Evolutionary conservation across 35 echinoderm and acorn worm species (phyloP), one percentile per base, ranked within the genome.

Genomic region (Heliocidaris tuberculata): DNA sequence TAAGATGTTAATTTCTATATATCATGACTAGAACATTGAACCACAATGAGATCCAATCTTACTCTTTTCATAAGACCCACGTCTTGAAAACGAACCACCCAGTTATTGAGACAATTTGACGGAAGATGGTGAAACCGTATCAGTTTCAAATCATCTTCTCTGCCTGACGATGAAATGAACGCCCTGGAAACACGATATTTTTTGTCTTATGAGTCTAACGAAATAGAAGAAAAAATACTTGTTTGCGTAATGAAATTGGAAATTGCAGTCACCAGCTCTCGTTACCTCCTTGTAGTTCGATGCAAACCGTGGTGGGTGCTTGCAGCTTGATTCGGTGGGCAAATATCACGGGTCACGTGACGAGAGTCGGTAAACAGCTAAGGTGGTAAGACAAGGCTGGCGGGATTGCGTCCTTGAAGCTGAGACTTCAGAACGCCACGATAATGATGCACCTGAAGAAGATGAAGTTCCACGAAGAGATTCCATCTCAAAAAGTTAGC

Each of bases 221-320:
- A 78, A n/a, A 78, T 19, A 24, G 65, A 78, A 78, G 65, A 78
- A 78, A 78, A 78, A 78, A 78, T 78, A 78, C 27, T 19, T 78
- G 65, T 78, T 78, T 78, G 65, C 65, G 21, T 78, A 78, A 78
- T 78, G 65, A 78, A 78, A 78, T 78, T 78, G 65, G 65, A 78
- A 78, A 78, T 78, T 78, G 65, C 65, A 27, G 65, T 78, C 65
- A 78, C 65, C 27, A 24, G 21, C 65, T 78, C 65, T 7, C 21
- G 65, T n/a, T 78, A 27, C 65, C 27, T 78, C 19, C 65, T 24
- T n/a, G 65, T 78, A 78, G 65, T 78, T 78, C 7, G 65, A n/a
- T 78, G 65, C 27, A 78, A 78, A 78, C 15, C 27, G 65, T 78
- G 65, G 21, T n/a, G 65, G 19, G 6, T 19, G 65, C 65, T 78